These are phyloP conservation scores for Trilocha varians DNA, from an alignment of 2,888 invertebrate species.

Conservation along the genomic window DNA sequence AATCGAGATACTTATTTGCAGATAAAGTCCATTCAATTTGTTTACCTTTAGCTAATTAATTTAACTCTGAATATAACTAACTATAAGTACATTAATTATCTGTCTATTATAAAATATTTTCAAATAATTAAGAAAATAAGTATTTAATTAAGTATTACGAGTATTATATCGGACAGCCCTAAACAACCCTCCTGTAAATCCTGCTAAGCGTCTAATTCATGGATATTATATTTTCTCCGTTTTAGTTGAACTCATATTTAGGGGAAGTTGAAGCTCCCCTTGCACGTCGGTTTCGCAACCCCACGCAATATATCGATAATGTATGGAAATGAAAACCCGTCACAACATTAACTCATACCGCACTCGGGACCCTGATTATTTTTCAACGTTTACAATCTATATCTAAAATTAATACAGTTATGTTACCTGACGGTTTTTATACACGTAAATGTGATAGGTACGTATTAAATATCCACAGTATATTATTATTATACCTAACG, in stretches of 20 bases:
- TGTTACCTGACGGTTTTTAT: no score
- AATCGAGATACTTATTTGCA: no score
- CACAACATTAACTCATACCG: conserved; percentile 35
- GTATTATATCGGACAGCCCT: conserved; percentile 30
- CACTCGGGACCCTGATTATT: conserved; percentile 12
- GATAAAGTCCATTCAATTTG: no score
- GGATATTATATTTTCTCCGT: conserved; percentile 48
- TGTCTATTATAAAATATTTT: no score
- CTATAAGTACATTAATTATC: no score
- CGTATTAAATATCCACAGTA: no score
- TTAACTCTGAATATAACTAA: no score
- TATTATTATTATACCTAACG: conserved; percentile 16
- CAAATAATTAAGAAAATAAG: neutral
- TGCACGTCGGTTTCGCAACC: conserved; percentile 32
- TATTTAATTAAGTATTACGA: neutral
- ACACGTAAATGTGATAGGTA: no score
- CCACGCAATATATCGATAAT: conserved; percentile 26
- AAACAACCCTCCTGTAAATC: conserved; percentile 37
- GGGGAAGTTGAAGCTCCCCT: conserved; percentile 39
- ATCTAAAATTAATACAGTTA: no score
- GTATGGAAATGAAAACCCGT: conserved; percentile 51
- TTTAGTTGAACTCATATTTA: conserved; percentile 43
- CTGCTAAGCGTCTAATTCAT: conserved; percentile 54
- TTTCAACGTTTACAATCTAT: neutral
- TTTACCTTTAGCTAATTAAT: no score